A percentile compares a stretch with the other conserved stretches of the same genome.
These are phyloP conservation scores for Stenotaenia linearis DNA, from an alignment of 2,888 invertebrate genomes.

Conservation along the genomic window DNA sequence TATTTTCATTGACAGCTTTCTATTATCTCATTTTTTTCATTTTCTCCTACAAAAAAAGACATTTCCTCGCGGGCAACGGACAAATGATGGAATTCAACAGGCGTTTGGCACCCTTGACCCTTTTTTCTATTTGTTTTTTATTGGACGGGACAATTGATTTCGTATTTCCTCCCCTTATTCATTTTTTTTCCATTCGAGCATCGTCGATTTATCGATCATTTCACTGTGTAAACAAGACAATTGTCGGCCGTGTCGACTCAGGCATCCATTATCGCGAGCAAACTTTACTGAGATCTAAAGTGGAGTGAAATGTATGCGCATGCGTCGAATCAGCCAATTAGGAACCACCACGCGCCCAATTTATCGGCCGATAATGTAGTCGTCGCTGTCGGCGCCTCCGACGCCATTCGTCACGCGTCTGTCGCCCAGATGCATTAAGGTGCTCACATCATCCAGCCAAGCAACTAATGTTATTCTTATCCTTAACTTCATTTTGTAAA, in stretches of 20 bases:
- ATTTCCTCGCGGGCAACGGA: not conserved
- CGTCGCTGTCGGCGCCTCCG: not conserved
- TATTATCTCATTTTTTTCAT: not conserved
- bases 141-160: not conserved
- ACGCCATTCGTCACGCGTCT: constrained; percentile 2
- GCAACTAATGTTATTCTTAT: not conserved
- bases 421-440: constrained; percentile 8
- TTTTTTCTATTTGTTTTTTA: not conserved
- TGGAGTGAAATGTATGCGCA: not conserved
- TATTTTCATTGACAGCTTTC: not conserved
- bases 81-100: not conserved
- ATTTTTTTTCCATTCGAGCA: not conserved
- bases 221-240: not conserved
- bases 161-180: not conserved
- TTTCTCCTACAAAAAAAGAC: not conserved
- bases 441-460: not conserved
- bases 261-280: not conserved
- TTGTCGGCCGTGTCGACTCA: not conserved
- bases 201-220: not conserved
- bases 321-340: not conserved
- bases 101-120: not conserved
- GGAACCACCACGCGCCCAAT: not conserved
- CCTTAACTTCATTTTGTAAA: not conserved
- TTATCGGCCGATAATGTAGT: constrained; percentile 3
- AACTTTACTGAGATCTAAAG: not conserved